Evolutionary conservation across 2,797 vertebrate genomes (phyloP).

Genomic region (Channa striata): DNA sequence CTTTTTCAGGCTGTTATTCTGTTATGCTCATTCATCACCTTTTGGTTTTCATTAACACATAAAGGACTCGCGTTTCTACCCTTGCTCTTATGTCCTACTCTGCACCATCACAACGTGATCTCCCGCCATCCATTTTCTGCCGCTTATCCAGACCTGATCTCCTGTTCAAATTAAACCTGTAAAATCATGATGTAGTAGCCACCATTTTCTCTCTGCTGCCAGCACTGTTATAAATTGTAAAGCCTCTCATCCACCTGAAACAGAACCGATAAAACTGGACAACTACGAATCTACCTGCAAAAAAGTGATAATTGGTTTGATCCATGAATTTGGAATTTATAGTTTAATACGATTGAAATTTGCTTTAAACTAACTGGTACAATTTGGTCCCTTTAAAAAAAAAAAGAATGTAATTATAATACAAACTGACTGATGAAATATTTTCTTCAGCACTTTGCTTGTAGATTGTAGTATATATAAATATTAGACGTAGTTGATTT

Average conservation of each 20-base stretch:
- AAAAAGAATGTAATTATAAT: too few relatives aligned
- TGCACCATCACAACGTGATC: constrained; percentile 2
- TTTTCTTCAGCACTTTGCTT: too few relatives aligned
- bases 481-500: too few relatives aligned
- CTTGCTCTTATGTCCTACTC: constrained; percentile 2
- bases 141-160: neutral
- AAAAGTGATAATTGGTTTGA: constrained; percentile 15
- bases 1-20: constrained; percentile 27
- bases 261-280: neutral
- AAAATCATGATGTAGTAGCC: constrained; percentile 11
- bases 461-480: too few relatives aligned
- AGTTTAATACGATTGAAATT: neutral
- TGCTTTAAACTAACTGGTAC: too few relatives aligned
- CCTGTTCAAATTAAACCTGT: constrained; percentile 26
- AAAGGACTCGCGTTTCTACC: constrained; percentile 8
- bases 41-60: constrained; percentile 42
- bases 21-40: constrained; percentile 18
- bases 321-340: constrained; percentile 30
- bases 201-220: constrained; percentile 2
- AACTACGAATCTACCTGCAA: constrained; percentile 2
- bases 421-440: too few relatives aligned
- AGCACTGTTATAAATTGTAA: constrained; percentile 19
- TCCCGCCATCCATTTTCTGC: neutral
- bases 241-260: constrained; percentile 6
- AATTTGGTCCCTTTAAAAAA: too few relatives aligned